A percentile compares a stretch with the other conserved stretches of the same genome.
phyloP scores from a whole-genome alignment of 1,140 invertebrate species.

The Cephus cinctus region DNA sequence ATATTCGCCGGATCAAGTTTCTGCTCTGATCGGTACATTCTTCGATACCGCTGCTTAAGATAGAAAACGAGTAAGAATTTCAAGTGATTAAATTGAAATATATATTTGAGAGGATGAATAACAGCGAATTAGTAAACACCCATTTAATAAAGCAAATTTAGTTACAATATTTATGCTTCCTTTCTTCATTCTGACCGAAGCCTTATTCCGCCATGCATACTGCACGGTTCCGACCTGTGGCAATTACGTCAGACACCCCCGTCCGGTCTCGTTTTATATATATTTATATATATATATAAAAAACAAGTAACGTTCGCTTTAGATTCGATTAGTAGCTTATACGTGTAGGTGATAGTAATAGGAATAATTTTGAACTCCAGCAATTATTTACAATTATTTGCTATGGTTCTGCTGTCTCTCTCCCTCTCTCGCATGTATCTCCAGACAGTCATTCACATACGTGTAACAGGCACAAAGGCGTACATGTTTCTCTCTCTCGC shows the following conservation, averaged over 20 bases:
- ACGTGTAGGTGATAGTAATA: conserved; percentile 46
- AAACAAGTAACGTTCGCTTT: conserved; percentile 51
- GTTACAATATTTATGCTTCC: conserved; percentile 49
- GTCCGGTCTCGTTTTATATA: conserved; percentile 33
- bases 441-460: conserved; percentile 23
- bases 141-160: conserved; percentile 57
- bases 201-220: conserved; percentile 12
- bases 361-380: conserved; percentile 52
- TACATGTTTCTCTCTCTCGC: conserved; percentile 23
- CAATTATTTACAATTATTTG: conserved; percentile 53
- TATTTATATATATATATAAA: conserved; percentile 50
- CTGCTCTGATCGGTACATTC: conserved; percentile 75
- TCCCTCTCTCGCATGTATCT: conserved; percentile 24
- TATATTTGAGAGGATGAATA: conserved; percentile 15
- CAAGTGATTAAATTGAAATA: not conserved
- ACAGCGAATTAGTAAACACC: conserved; percentile 51
- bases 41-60: conserved; percentile 76
- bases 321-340: conserved; percentile 49
- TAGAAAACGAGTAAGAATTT: conserved; percentile 9
- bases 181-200: conserved; percentile 24
- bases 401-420: conserved; percentile 24
- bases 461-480: too few relatives aligned
- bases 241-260: conserved; percentile 24
- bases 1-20: conserved; percentile 83
- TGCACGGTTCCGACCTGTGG: conserved; percentile 22